Percentiles rank a stretch among this genome's conserved stretches.
phyloP scores from a whole-genome alignment of 2,888 invertebrate genomes.

The Lasioglossum oenotherae region DNA sequence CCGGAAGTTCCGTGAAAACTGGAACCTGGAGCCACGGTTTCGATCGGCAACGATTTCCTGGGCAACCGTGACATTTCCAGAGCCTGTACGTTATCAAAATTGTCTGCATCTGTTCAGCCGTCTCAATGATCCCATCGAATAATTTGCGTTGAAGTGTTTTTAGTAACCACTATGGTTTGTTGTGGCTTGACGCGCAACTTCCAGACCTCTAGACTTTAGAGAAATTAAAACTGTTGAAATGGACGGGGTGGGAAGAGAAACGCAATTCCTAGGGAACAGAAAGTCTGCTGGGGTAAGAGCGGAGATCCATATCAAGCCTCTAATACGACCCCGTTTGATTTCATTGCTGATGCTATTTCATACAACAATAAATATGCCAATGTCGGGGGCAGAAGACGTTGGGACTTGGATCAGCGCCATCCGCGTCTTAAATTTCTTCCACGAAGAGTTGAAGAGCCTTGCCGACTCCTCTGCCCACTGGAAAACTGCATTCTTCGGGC shows the following conservation, averaged over 20 bases:
- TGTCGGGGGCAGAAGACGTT: conserved; percentile 43
- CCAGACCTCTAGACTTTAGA: background rate
- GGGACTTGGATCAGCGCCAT: conserved; percentile 57
- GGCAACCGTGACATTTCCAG: background rate
- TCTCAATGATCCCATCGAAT: too few species aligned
- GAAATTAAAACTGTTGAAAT: too few species aligned
- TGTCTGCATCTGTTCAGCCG: background rate
- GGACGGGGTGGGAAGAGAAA: background rate
- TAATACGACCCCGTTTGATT: conserved; percentile 27
- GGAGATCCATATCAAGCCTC: background rate
- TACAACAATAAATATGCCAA: conserved; percentile 55
- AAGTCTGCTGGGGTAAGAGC: background rate
- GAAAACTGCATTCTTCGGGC: conserved; percentile 14
- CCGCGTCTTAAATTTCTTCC: conserved; percentile 36
- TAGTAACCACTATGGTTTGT: background rate
- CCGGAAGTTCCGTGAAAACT: background rate
- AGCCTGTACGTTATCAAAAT: background rate
- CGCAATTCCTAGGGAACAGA: background rate
- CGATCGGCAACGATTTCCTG: background rate
- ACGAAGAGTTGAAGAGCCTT: conserved; percentile 36
- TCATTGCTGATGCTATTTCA: conserved; percentile 41
- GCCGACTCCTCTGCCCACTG: conserved; percentile 9
- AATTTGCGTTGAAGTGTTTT: background rate
- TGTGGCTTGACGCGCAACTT: background rate
- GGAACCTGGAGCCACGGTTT: background rate